Conservation (phyloP, 2,888 invertebrate genomes). For the Biston betularia region DNA sequence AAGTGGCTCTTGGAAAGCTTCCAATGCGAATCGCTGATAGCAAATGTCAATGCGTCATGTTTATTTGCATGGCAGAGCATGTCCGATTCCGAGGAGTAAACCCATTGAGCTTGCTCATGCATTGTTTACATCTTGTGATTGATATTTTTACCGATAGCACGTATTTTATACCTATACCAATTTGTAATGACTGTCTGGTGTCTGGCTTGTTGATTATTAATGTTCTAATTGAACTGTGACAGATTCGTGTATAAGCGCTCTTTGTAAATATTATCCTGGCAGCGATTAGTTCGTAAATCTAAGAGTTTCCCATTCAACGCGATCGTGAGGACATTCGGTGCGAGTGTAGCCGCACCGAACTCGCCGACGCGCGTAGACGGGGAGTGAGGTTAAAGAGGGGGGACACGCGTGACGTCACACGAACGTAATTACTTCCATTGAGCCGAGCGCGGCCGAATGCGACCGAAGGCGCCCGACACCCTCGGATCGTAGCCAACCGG, state of each 20-base stretch:
- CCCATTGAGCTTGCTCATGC: constrained; percentile 9
- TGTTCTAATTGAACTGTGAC: constrained; percentile 8
- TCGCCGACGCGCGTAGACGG: constrained; percentile 26
- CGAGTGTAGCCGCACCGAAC: constrained; percentile 44
- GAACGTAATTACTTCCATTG: constrained; percentile 70
- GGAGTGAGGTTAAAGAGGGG: too few species aligned
- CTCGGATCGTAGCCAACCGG: constrained; percentile 76
- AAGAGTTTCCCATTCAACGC: constrained; percentile 39
- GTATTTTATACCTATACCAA: not conserved
- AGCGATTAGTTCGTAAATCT: constrained; percentile 23
- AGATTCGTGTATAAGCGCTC: constrained; percentile 11
- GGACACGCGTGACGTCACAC: constrained; percentile 73
- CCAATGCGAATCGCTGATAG: constrained; percentile 29
- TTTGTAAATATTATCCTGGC: constrained; percentile 23
- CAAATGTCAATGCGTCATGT: constrained; percentile 30
- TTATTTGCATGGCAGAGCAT: constrained; percentile 19
- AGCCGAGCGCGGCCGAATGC: constrained; percentile 68
- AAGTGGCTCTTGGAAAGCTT: constrained; percentile 25
- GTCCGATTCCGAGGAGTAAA: constrained; percentile 8
- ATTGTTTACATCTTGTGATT: constrained; percentile 21
- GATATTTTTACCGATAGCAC: constrained; percentile 12
- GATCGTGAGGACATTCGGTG: constrained; percentile 10
- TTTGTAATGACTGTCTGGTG: not conserved
- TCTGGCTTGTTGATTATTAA: not conserved
- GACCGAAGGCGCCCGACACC: constrained; percentile 67